A percentile compares a stretch with the other conserved stretches of the same genome.
Evolutionary conservation across 2,888 invertebrate species (phyloP).

Genomic region (Brachypalpus laphriformis): DNA sequence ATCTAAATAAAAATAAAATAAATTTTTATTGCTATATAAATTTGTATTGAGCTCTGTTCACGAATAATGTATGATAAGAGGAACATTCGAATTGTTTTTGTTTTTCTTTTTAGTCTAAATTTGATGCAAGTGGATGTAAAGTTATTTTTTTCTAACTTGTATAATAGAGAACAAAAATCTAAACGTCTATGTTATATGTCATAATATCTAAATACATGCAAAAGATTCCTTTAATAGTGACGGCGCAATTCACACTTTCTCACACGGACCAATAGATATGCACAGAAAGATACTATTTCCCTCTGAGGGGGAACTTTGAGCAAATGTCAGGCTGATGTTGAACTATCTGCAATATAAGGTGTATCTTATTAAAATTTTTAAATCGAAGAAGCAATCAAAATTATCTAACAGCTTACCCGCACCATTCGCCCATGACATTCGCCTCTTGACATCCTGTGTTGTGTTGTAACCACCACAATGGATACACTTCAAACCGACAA

Average conservation of each 20-base stretch:
- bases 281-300: not conserved
- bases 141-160: not conserved
- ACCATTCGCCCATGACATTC: conserved; percentile 79
- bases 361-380: not conserved
- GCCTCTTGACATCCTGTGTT: conserved; percentile 86
- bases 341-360: conserved; percentile 44
- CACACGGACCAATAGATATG: not conserved
- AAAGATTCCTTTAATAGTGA: conserved; percentile 20
- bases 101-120: not conserved
- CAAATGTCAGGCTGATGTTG: conserved; percentile 66
- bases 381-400: not conserved
- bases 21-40: conserved; percentile 26
- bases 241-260: conserved; percentile 5
- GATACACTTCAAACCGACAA: conserved; percentile 93
- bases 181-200: not conserved
- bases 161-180: not conserved
- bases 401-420: conserved; percentile 31
- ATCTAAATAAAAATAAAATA: conserved; percentile 10
- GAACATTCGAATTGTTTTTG: conserved; percentile 33
- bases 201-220: conserved; percentile 44
- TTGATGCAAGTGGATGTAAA: not conserved
- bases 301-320: not conserved
- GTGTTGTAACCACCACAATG: conserved; percentile 96
- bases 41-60: conserved; percentile 31
- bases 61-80: conserved; percentile 23